Base-by-base conservation (phyloP, 2,888 invertebrate genomes). In the Gandaritis pyraliata region DNA sequence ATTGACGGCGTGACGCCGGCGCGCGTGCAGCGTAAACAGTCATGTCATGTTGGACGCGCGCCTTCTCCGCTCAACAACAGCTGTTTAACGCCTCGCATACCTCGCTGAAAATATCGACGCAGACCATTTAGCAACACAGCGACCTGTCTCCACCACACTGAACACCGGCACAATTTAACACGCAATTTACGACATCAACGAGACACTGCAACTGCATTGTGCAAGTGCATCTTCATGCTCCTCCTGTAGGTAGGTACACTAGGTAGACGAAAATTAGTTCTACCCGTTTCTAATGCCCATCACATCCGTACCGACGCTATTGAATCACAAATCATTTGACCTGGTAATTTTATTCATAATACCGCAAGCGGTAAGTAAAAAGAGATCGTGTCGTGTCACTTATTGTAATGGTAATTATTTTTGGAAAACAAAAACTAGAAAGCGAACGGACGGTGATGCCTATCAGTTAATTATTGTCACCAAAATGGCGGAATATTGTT, bases 381-480 rank as follows among this genome's bases (percentile, higher is more conserved):
- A 87, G 89, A 89, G 86, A 88, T 89, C 86, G 85, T 80, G 82
- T 89, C 86, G 85, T 80, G 82, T 82, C 82, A 80, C 82, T 85
- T 88, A 89, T 92, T 92, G 91, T 92, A 70, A 92, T 92, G 91
- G 88, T 92, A 92, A 92, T 92, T 89, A 89, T 90, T 91, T 81
- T 88, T 81, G 73, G 87, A 87, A 90, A 90, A 91, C 91, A 90
- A 90, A 88, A 90, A 89, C 87, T 90, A 92, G 91, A 92, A 92
- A 92, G 90, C 88, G 85, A 84, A 76, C 86, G 81, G 66, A 71
- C 82, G 79, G 78, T 83, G 87, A 90, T 89, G 88, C 81, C 83
- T 89, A 90, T 90, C 90, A 86, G 90, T 90, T 90, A 91, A 92
- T 91, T 91, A 89, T 90, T 90, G 90, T 90, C 89, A 87, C 90